Evolutionary conservation across 2,888 invertebrate genomes (phyloP).

Genomic region (Brenthis daphne): DNA sequence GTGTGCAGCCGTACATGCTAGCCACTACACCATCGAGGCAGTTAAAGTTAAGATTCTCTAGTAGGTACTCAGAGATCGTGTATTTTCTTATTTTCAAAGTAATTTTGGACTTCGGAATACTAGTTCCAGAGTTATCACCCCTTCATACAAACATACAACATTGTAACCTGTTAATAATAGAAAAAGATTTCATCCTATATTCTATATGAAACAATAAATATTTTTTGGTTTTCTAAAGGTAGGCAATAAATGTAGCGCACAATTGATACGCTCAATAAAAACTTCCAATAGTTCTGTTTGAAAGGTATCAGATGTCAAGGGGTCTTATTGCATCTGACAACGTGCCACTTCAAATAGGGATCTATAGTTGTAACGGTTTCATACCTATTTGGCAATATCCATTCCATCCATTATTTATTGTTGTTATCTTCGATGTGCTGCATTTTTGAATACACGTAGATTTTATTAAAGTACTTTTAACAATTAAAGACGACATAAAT

Average conservation of each 20-base stretch:
- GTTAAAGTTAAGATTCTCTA: too few species aligned
- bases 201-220: not conserved
- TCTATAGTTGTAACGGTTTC: constrained; percentile 51
- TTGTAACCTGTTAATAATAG: too few species aligned
- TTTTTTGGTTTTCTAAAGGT: constrained; percentile 1
- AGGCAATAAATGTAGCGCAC: constrained; percentile 26
- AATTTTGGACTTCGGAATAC: too few species aligned
- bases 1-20: too few species aligned
- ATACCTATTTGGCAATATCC: constrained; percentile 52
- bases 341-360: constrained; percentile 56
- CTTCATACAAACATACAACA: too few species aligned
- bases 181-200: not conserved
- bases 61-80: too few species aligned
- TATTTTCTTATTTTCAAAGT: too few species aligned
- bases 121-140: too few species aligned
- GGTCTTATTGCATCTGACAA: constrained; percentile 47
- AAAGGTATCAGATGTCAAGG: constrained; percentile 45
- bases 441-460: too few species aligned
- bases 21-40: too few species aligned
- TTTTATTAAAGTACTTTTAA: too few species aligned
- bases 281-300: constrained; percentile 28
- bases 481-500: too few species aligned
- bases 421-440: not conserved
- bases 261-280: constrained; percentile 32
- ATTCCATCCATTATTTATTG: not conserved